Percentiles rank a stretch among this genome's conserved stretches.
phyloP scores from a whole-genome alignment of 1,140 invertebrate species.

The Drosophila bocki region DNA sequence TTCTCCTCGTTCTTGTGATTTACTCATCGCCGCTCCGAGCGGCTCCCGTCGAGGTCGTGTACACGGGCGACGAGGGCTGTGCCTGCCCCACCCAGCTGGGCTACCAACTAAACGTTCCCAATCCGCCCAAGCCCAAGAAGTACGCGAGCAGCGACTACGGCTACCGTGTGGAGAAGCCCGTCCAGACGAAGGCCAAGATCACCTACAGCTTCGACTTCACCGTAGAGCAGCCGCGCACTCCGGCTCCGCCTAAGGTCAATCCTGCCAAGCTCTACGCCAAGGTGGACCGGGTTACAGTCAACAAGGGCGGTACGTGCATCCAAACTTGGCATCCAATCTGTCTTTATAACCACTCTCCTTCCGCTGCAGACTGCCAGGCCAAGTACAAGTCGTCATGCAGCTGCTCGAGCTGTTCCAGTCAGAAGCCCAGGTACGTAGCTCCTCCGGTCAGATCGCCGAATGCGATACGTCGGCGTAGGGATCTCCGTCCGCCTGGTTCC shows the following conservation, averaged over 20 bases:
- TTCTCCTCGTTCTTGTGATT: conserved; percentile 8
- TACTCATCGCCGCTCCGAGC: neutral
- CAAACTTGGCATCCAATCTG: rapidly evolving
- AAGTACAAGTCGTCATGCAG: conserved; percentile 49
- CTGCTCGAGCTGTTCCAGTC: conserved; percentile 64
- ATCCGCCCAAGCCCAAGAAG: conserved; percentile 53
- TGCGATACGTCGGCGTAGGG: conserved; percentile 70
- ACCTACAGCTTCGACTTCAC: conserved; percentile 78
- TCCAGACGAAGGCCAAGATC: conserved; percentile 72
- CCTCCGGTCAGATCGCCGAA: conserved; percentile 36
- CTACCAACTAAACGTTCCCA: conserved; percentile 74
- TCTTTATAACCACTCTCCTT: neutral
- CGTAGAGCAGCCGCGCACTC: conserved; percentile 71
- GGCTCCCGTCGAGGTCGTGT: conserved; percentile 67
- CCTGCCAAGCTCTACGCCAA: conserved; percentile 71
- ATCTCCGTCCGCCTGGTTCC: conserved; percentile 45
- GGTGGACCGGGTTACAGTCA: conserved; percentile 67
- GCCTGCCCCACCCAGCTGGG: conserved; percentile 69
- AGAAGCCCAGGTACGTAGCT: conserved; percentile 74
- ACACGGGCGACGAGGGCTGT: conserved; percentile 75
- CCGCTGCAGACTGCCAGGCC: conserved; percentile 60
- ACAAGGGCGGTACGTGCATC: conserved; percentile 62
- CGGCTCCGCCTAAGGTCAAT: conserved; percentile 48
- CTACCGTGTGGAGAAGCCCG: conserved; percentile 77
- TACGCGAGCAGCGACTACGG: conserved; percentile 56